These are phyloP conservation scores for Rachycentron canadum DNA, from an alignment of 2,797 vertebrate genomes.

Conservation along the genomic window DNA sequence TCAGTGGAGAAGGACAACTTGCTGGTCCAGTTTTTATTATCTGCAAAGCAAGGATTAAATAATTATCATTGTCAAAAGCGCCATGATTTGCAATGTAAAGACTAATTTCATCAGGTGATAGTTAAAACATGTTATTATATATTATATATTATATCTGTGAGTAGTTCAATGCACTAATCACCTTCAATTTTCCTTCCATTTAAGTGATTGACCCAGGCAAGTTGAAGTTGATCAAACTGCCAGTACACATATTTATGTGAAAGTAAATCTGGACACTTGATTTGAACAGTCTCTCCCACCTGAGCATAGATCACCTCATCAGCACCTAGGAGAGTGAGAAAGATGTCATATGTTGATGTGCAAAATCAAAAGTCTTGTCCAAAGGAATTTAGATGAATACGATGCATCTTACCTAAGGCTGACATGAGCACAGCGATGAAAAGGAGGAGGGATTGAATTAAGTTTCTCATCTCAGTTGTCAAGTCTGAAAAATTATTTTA, in stretches of 20 bases:
- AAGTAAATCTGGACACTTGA: rapidly evolving
- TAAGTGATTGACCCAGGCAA: rapidly evolving
- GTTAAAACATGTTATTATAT: not conserved
- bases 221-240: rapidly evolving
- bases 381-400: not conserved
- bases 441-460: slow-evolving; percentile 24
- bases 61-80: not conserved
- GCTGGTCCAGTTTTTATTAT: rapidly evolving
- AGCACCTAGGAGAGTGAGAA: slow-evolving; percentile 48
- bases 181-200: rapidly evolving
- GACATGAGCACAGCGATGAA: slow-evolving; percentile 22
- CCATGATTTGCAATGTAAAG: not conserved
- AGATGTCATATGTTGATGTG: slow-evolving; percentile 1
- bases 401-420: slow-evolving; percentile 35
- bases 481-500: slow-evolving; percentile 38
- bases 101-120: not conserved
- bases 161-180: slow-evolving; percentile 3
- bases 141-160: not conserved
- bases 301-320: slow-evolving; percentile 44
- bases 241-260: slow-evolving; percentile 33
- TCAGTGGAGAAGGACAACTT: rapidly evolving
- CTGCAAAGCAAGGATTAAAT: slow-evolving; percentile 38
- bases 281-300: slow-evolving; percentile 13
- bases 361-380: slow-evolving; percentile 1
- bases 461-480: slow-evolving; percentile 56